These are phyloP conservation scores for Agrotis exclamationis DNA, from an alignment of 2,888 invertebrate genomes.

Conservation along the genomic window DNA sequence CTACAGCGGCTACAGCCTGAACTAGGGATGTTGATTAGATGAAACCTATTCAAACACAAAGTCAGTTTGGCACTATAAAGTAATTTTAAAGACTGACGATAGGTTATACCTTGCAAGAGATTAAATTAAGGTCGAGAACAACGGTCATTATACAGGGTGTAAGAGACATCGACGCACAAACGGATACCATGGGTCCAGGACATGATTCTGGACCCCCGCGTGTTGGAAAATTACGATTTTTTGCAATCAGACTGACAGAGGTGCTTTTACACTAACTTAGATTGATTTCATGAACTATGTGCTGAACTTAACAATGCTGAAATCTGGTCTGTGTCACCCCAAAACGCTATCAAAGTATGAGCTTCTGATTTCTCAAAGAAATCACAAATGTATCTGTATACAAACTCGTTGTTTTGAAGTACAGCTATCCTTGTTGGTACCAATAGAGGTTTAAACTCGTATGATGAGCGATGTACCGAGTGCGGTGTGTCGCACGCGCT, in stretches of 20 bases:
- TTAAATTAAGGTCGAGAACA: background rate
- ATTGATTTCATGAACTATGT: background rate
- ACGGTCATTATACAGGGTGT: no score
- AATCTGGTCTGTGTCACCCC: background rate
- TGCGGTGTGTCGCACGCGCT: slow-evolving; percentile 72
- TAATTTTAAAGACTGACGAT: background rate
- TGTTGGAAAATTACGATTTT: no score
- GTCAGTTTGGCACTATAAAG: background rate
- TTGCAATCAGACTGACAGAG: no score
- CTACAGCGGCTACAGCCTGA: background rate
- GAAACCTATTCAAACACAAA: background rate
- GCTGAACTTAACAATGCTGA: background rate
- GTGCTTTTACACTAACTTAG: background rate
- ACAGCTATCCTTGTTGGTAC: slow-evolving; percentile 53
- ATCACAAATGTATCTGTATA: slow-evolving; percentile 1
- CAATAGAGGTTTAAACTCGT: slow-evolving; percentile 67
- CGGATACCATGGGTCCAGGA: no score
- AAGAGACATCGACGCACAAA: no score
- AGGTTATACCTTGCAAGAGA: background rate
- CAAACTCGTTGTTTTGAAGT: slow-evolving; percentile 31
- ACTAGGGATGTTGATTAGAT: background rate
- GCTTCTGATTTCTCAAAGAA: slow-evolving; percentile 2
- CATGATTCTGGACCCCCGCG: no score
- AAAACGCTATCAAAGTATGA: background rate
- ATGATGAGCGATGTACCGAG: slow-evolving; percentile 68